These are phyloP conservation scores for Pammene aurita DNA, from an alignment of 2,888 invertebrate genomes.

Conservation along the genomic window DNA sequence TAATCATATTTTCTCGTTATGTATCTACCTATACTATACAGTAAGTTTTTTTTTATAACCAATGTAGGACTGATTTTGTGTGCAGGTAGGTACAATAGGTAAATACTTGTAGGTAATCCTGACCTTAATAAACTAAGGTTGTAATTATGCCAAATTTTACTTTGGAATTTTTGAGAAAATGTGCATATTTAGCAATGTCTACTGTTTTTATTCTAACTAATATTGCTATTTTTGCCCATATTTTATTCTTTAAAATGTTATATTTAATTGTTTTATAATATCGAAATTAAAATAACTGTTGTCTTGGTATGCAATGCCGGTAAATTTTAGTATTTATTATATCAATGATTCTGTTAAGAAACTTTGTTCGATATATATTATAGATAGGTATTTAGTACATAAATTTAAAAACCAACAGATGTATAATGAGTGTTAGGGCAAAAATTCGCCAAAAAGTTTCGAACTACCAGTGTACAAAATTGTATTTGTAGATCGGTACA, in stretches of 20 bases:
- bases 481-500: constrained; percentile 77
- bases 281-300: constrained; percentile 10
- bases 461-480: constrained; percentile 73
- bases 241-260: constrained; percentile 22
- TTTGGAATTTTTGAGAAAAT: constrained; percentile 14
- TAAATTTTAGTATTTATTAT: constrained; percentile 4
- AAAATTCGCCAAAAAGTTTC: constrained; percentile 67
- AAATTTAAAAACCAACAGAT: constrained; percentile 60
- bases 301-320: constrained; percentile 35
- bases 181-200: constrained; percentile 17
- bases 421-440: constrained; percentile 73
- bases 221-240: constrained; percentile 16
- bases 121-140: constrained; percentile 10
- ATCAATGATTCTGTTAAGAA: constrained; percentile 12
- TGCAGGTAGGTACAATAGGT: constrained; percentile 7
- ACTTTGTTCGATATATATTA: constrained; percentile 17
- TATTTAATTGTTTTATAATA: constrained; percentile 14
- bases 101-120: constrained; percentile 14
- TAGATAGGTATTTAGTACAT: constrained; percentile 41
- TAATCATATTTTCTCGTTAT: too few species aligned
- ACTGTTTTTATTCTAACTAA: constrained; percentile 8
- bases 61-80: neutral
- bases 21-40: too few species aligned
- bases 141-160: constrained; percentile 23
- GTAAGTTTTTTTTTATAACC: neutral